A percentile compares a stretch with the other conserved stretches of the same genome.
phyloP scores from a whole-genome alignment of 2,888 invertebrate genomes.

The Protophormia terraenovae region DNA sequence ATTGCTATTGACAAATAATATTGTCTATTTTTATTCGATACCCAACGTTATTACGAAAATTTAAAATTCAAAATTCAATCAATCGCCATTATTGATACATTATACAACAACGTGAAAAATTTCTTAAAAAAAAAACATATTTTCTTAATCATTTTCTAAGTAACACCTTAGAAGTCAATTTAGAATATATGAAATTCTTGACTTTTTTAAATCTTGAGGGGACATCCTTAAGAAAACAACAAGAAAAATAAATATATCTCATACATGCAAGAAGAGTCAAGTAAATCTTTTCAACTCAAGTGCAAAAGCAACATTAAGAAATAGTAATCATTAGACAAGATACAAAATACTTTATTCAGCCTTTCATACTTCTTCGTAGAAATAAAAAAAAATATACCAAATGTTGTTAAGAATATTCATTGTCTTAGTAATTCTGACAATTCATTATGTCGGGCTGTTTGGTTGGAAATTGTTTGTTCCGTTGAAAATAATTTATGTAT shows the following conservation, averaged over 20 bases:
- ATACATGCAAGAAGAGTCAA: background rate
- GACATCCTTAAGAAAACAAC: background rate
- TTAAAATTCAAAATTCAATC: too few relatives aligned
- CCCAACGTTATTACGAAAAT: too few relatives aligned
- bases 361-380: background rate
- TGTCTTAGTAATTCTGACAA: background rate
- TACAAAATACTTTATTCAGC: background rate
- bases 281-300: conserved; percentile 42
- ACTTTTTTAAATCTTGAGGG: background rate
- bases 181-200: background rate
- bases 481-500: conserved; percentile 7
- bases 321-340: conserved; percentile 11
- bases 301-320: conserved; percentile 30
- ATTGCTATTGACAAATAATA: too few relatives aligned
- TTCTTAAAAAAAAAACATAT: too few relatives aligned
- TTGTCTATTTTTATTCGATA: too few relatives aligned
- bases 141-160: too few relatives aligned
- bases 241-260: too few relatives aligned
- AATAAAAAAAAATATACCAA: background rate
- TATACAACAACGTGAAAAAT: too few relatives aligned
- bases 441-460: background rate
- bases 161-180: background rate
- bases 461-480: background rate
- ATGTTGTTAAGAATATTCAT: background rate
- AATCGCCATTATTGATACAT: too few relatives aligned